Conservation (phyloP, 1,140 invertebrate genomes). For the Planococcus citri region DNA sequence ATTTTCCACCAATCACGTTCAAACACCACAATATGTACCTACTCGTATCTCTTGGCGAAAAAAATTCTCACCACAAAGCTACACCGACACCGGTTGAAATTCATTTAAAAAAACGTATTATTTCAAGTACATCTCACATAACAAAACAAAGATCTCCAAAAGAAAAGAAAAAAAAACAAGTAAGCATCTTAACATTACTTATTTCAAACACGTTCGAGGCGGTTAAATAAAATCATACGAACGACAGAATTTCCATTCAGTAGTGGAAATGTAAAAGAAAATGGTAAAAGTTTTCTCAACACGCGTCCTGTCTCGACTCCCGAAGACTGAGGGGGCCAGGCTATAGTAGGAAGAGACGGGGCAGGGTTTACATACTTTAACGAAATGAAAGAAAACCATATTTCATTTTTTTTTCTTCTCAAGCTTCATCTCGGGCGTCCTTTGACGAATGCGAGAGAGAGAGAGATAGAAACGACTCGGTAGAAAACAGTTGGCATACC, state of each 20-base stretch:
- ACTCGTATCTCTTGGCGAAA: too few relatives aligned
- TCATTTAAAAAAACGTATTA: too few relatives aligned
- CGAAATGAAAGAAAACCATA: slow-evolving; percentile 7
- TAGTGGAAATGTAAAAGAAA: not conserved
- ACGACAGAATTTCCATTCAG: slow-evolving; percentile 1
- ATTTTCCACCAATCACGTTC: too few relatives aligned
- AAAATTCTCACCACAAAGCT: too few relatives aligned
- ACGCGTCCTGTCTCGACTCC: not conserved
- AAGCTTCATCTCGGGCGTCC: too few relatives aligned
- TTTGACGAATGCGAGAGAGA: too few relatives aligned
- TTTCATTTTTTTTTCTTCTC: not conserved
- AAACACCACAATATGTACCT: too few relatives aligned
- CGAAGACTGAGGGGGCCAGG: not conserved
- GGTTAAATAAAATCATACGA: slow-evolving; percentile 8
- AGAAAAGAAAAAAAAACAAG: too few relatives aligned
- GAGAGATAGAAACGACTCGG: not conserved
- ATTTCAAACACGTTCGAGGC: not conserved
- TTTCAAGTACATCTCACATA: too few relatives aligned
- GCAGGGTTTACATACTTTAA: not conserved
- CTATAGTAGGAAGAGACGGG: too few relatives aligned
- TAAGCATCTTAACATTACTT: not conserved
- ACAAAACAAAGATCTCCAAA: too few relatives aligned
- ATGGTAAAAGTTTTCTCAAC: not conserved
- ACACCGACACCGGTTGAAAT: too few relatives aligned
- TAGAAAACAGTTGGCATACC: not conserved